Base-by-base conservation (phyloP, 2,888 invertebrate species). In the Platycheirus rosarum region DNA sequence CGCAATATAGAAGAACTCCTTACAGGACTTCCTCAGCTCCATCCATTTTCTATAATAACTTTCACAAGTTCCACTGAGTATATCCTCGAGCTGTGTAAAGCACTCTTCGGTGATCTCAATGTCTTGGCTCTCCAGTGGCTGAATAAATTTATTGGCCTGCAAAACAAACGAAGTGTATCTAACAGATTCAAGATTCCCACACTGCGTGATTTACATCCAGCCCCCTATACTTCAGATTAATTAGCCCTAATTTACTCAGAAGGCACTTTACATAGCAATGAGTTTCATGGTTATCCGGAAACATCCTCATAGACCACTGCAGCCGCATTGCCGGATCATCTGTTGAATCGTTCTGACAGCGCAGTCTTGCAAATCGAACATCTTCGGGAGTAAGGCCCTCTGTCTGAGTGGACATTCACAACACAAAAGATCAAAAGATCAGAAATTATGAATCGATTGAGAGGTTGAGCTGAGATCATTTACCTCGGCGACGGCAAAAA, bases 211-310 rank as follows among this genome's bases (percentile, higher is more conserved):
- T 85, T 77, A 87, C 87, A 84, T 86, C 85, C 26, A 87, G 76
- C 20, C 87, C 87, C 37, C 85, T 69, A 18, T 85, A 73, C 3
- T 78, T 75, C 29, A 87, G 62, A 77, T 86, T 73, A 68, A 87
- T 87, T 66, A 88, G 84, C 18, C 87, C 87, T 63, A 86, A 78
- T 84, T 86, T 86, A 26, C 78, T 84, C 16, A 88, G 86, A 55
- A 88, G 85, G 63, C 88, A 88, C 62, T 87, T 86, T 7, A 87
- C 69, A 71, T 86, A 87, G 69, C 87, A 87, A 60, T 87, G 86
- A 3, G 88, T 88, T 16, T 86, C 79, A 32, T 85, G 80, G 32
- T 86, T 85, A 60, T 86, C 84, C n/a, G 84, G 86, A 77, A 85
- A 87, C 57, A 82, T 86, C 29, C 84, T 71, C 71, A 71, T 62